These are phyloP conservation scores for Odontophorus gujanensis DNA, from an alignment of 2,113 vertebrate species.

Conservation along the genomic window DNA sequence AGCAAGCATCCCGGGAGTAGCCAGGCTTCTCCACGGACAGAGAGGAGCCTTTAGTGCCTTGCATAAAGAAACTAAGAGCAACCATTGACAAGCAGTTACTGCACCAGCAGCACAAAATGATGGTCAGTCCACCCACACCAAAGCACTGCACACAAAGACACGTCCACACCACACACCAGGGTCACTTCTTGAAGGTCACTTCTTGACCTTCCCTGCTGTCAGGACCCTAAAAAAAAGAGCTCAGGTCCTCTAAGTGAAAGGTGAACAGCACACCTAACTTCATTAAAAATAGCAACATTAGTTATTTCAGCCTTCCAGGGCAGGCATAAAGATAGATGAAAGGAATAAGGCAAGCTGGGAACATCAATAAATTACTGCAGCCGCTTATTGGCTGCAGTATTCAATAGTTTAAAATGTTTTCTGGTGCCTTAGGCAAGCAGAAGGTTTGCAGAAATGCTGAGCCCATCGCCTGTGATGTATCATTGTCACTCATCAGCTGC, in stretches of 20 bases:
- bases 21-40: background rate
- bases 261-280: conserved; percentile 41
- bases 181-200: fast-evolving
- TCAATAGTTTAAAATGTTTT: conserved; percentile 58
- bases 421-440: conserved; percentile 59
- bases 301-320: conserved; percentile 46
- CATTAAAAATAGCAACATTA: conserved; percentile 19
- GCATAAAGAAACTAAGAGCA: background rate
- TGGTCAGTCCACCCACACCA: background rate
- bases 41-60: background rate
- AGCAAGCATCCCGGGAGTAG: background rate
- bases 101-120: background rate
- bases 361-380: conserved; percentile 61
- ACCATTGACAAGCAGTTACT: fast-evolving
- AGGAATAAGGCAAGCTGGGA: conserved; percentile 54
- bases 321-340: conserved; percentile 59
- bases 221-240: background rate
- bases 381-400: conserved; percentile 51
- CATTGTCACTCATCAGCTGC: conserved; percentile 21
- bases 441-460: conserved; percentile 46
- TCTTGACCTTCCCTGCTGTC: background rate
- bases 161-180: background rate
- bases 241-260: background rate
- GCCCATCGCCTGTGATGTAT: background rate
- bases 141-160: fast-evolving